These are phyloP conservation scores for Melanerpes aurifrons DNA, from an alignment of 2,113 vertebrate genomes.

Conservation along the genomic window DNA sequence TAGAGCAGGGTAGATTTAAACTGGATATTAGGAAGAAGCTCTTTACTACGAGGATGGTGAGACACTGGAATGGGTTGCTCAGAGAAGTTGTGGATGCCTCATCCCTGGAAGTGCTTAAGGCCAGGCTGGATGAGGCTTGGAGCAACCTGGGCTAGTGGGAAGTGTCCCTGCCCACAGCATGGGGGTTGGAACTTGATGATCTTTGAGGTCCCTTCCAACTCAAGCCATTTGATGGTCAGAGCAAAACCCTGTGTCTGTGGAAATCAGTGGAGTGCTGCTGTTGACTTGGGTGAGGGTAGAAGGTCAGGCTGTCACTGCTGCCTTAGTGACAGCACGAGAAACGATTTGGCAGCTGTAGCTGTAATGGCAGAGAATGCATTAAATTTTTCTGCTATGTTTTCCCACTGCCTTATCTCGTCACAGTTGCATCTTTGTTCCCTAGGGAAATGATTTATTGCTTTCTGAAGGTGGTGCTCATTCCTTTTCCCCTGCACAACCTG, in stretches of 20 bases:
- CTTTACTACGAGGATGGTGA: too few species aligned
- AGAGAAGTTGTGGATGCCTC: too few species aligned
- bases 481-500: background rate
- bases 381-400: background rate
- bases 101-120: too few species aligned
- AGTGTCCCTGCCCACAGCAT: too few species aligned
- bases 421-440: background rate
- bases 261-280: fast-evolving
- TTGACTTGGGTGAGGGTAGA: background rate
- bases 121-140: too few species aligned
- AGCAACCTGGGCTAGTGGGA: too few species aligned
- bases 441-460: slow-evolving; percentile 26
- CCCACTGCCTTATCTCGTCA: background rate
- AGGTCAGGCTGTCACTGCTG: background rate
- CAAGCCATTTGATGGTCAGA: too few species aligned
- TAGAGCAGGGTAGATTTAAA: too few species aligned
- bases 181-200: too few species aligned
- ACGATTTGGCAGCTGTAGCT: slow-evolving; percentile 23
- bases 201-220: too few species aligned
- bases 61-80: too few species aligned
- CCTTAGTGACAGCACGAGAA: background rate
- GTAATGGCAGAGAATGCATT: background rate
- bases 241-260: background rate
- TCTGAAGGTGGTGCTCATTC: slow-evolving; percentile 37
- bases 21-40: too few species aligned